Evolutionary conservation across 1,140 invertebrate genomes (phyloP).

Genomic region (Chironomus tepperi): DNA sequence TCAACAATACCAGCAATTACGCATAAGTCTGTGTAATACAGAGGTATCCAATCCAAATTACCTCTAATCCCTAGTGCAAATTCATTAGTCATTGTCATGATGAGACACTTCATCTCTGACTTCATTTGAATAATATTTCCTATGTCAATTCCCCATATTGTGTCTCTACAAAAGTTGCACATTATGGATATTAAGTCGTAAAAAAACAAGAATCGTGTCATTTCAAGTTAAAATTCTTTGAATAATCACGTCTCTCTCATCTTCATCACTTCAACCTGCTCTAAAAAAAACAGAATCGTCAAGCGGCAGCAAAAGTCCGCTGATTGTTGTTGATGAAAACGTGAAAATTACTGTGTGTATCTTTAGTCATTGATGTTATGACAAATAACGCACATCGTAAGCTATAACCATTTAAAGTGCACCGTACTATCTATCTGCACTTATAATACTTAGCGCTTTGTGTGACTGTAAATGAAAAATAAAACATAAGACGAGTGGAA

Average conservation of each 20-base stretch:
- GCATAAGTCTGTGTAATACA: no score
- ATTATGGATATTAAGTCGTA: constrained; percentile 22
- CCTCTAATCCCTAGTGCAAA: no score
- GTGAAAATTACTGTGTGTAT: background rate
- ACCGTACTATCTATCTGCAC: background rate
- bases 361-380: background rate
- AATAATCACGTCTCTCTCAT: constrained; percentile 16
- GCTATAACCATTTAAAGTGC: background rate
- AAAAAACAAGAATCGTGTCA: constrained; percentile 18
- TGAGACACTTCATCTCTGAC: background rate
- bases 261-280: background rate
- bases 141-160: no score
- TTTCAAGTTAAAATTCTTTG: background rate
- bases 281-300: background rate
- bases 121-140: constrained; percentile 2
- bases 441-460: no score
- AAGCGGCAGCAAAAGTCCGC: background rate
- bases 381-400: constrained; percentile 21
- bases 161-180: background rate
- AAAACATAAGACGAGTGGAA: no score
- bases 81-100: no score
- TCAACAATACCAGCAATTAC: no score
- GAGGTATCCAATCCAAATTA: no score
- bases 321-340: background rate
- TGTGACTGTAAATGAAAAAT: no score